Base-by-base conservation (phyloP, 2,888 invertebrate species). In the Microdon myrmicae region DNA sequence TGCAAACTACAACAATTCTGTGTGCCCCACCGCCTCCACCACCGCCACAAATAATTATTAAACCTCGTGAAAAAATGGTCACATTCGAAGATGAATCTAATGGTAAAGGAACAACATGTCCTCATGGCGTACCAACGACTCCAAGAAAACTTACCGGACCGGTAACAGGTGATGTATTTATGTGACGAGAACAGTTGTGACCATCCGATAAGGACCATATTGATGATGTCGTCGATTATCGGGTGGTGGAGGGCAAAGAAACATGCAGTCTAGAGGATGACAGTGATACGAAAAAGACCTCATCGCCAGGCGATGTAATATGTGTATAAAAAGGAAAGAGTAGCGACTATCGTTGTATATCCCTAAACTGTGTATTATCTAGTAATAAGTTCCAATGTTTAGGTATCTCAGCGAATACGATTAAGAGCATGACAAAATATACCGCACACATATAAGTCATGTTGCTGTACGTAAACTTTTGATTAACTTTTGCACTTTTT, bases 61-160 rank as follows among this genome's bases (percentile, higher is more conserved):
- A 84, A 68, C 84, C 84, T 53, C 82, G 87, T 38, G 90, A 90
- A 75, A 90, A 90, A 76, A 87, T 90, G 86, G 90, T 90, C 25
- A 90, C 90, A 3, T 90, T 90, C 72, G 90, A 90, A 74, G 90
- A 90, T 75, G 90, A 90, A 60, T 77, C 80, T 12, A 80, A 78
- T 48, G 55, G 59, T 12, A 68, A 69, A 16, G 70, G 72, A 10
- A 64, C 71, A 1, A 75, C 73, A 28, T 80, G 80, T 67, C 79
- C 82, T 72, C 81, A 82, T 68, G 78, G 79, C 8, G 73, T 81
- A 71, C 78, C 79, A 66, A 75, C 78, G 13, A 80, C 80, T 48
- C 80, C 80, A 10, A 73, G 79, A 12, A 80, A 79, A 58, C 66
- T 67, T 5, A 54, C 64, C 8, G 67, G 67, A 6, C 70, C 74